These are phyloP conservation scores for Odocoileus virginianus DNA, from an alignment of 2,113 vertebrate genomes.

Conservation along the genomic window DNA sequence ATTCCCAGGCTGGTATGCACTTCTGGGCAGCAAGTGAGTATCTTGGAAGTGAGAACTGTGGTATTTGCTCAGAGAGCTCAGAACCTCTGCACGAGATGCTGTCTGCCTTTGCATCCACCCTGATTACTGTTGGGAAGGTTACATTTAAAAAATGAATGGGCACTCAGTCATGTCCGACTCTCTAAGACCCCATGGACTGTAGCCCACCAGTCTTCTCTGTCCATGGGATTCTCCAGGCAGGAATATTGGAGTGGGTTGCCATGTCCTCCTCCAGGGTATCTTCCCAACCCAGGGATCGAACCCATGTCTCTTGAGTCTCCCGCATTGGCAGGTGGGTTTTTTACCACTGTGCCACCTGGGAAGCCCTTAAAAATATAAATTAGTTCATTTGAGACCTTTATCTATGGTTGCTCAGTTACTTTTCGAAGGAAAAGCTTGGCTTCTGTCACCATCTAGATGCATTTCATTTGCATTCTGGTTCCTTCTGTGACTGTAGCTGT, in stretches of 20 bases:
- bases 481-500: background rate
- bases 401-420: background rate
- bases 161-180: background rate
- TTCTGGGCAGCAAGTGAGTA: background rate
- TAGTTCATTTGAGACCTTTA: background rate
- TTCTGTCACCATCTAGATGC: background rate
- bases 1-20: accelerated
- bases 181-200: background rate
- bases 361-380: background rate
- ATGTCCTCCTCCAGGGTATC: background rate
- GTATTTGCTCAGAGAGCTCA: background rate
- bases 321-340: background rate
- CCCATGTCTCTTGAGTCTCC: accelerated
- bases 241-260: background rate
- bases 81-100: background rate
- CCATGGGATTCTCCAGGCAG: background rate
- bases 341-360: background rate
- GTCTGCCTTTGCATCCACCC: accelerated
- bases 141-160: background rate
- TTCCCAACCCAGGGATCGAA: background rate
- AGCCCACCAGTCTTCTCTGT: background rate
- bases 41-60: background rate
- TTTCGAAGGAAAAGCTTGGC: background rate
- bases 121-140: background rate
- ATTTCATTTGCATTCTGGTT: background rate